Base-by-base conservation (phyloP, 2,888 invertebrate species). In the Strigamia maritima region DNA sequence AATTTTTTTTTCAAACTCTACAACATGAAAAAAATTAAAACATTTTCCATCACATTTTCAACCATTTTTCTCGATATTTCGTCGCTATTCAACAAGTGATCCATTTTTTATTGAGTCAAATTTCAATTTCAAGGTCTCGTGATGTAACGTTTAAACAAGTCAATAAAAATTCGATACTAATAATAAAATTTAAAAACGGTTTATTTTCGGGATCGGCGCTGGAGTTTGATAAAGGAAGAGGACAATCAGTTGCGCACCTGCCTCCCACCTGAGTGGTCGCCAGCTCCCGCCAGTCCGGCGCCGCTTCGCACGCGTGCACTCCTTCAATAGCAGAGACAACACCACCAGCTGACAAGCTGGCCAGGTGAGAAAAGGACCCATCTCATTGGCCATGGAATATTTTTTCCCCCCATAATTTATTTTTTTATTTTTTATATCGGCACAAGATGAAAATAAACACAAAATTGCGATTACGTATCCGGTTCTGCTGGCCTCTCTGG, bases 221-320 rank as follows among this genome's bases (percentile, higher is more conserved):
- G 16, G 16, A 10, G 19, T 24, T 60, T 60, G 22, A 60, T 60
- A 19, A 60, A 60, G 60, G 60, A 60, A 60, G 22, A 6, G 60
- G 60, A 60, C 60, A 60, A 60, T 60, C 60, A 60, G 60, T 60
- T 60, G 60, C 60, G 60, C 60, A 60, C 60, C 60, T 60, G 19
- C 19, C 60, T 60, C 60, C 60, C 60, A 60, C 19, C 60, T 60
- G 60, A 60, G 60, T 60, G 60, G 60, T 60, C 60, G 60, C 60
- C n/a, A 60, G 60, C n/a, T 60, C 60, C 60, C 60, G 60, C 60
- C 60, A 60, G 60, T 19, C 60, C 60, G 60, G 60, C 60, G 60
- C 60, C 60, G 60, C 10, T 60, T 60, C 60, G 60, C 60, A 60
- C 60, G 60, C 60, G 60, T 60, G 60, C 60, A 60, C 60, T 60